These are phyloP conservation scores for Bubo blakistoni DNA, from an alignment of 2,113 vertebrate species.

Conservation along the genomic window DNA sequence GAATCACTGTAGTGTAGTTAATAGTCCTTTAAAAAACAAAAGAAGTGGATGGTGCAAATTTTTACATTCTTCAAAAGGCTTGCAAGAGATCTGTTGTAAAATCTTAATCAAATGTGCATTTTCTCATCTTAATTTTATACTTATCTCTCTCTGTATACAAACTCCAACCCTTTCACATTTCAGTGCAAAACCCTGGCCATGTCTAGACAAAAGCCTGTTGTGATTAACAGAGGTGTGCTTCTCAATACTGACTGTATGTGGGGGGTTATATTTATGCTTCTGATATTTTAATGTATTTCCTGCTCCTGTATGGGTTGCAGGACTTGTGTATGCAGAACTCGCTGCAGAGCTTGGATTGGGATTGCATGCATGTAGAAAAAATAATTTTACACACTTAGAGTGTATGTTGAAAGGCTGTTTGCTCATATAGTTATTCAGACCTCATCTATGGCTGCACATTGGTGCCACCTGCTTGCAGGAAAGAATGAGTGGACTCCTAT, in stretches of 20 bases:
- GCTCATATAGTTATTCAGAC: constrained; percentile 24
- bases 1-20: neutral
- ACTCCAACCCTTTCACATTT: neutral
- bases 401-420: neutral
- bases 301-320: neutral
- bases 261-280: neutral
- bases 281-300: neutral
- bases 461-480: constrained; percentile 57
- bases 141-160: neutral
- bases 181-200: neutral
- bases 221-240: constrained; percentile 37
- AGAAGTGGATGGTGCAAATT: neutral
- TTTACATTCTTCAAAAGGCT: neutral
- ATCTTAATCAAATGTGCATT: neutral
- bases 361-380: neutral
- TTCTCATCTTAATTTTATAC: neutral
- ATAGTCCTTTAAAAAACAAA: neutral
- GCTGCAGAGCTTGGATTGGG: neutral
- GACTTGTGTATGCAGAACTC: neutral
- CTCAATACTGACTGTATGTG: neutral
- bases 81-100: neutral
- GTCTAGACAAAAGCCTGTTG: neutral
- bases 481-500: neutral
- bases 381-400: neutral
- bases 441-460: constrained; percentile 44